Base-by-base conservation (phyloP, 2,888 invertebrate species). In the Acleris literana region DNA sequence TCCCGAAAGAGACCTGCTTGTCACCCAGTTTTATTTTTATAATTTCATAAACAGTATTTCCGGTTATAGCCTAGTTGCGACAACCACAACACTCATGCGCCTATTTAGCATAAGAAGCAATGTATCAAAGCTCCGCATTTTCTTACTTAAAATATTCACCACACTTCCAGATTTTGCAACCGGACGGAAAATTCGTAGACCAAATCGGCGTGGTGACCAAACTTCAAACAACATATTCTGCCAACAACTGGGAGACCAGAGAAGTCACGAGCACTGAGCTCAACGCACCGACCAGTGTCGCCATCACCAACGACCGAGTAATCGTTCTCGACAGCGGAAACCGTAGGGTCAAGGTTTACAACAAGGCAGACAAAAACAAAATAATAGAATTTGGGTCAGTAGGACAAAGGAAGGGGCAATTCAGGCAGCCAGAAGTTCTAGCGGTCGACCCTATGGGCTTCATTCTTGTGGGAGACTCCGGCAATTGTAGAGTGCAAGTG, bases 401-500 rank as follows among this genome's bases (percentile, higher is more conserved):
- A 62, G 96, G 96, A 0, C 93, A 93, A 54, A 88, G 93, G 63
- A 94, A 94, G 68, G 96, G 96, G 0, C 95, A 96, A 78, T 95
- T 96, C 79, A 93, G 95, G 76, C 95, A 95, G 64, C 96, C 96
- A 0, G 95, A 96, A 81, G 96, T 95, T 0, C 88, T 97, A 5
- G 93, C 95, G 0, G 94, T 96, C 0, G 97, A 97, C 79, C 93
- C 93, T 0, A 89, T 95, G 81, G 96, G 96, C 0, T 95, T 95
- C 79, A 95, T 97, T 48, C 86, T 96, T 1, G 96, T 97, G 0
- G 97, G 96, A 0, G 97, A 97, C 80, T 95, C 95, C 0, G 97
- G 96, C 0, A 97, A 97, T 79, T 94, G 95, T 48, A 90, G 97
- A 5, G 92, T 96, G 0, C 96, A 97, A 82, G 94, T 97, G 9